Evolutionary conservation across 1,140 invertebrate genomes (phyloP), one percentile per base, ranked within the genome.

Genomic region (Eufriesea mexicana): DNA sequence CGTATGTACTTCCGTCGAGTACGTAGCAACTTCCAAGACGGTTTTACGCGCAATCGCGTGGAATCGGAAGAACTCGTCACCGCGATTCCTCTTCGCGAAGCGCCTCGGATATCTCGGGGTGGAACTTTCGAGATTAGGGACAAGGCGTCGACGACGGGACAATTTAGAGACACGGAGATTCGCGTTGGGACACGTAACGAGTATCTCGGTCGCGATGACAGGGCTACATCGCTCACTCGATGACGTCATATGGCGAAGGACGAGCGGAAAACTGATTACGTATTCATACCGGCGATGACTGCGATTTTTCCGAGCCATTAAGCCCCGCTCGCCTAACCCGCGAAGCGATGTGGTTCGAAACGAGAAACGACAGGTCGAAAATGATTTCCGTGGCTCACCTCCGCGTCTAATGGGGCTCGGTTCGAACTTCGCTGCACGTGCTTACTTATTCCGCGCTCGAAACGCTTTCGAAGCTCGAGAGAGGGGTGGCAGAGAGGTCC

Each of bases 271-370:
- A 90, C 91, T 93, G 90, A 92, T 94, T 94, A 93, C 79, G 87
- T 92, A 94, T 94, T 94, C 93, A 93, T 93, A 89, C 89, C 86
- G 77, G 86, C 88, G 90, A 93, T 93, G 93, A 92, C 90, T 93
- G 89, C 88, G 92, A 93, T 93, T 92, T 93, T 94, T 94, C 93
- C 93, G 75, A 90, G 86, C 93, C 93, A 94, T 94, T 94, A 94
- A 94, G 77, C 80, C 20, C 64, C 62, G 49, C 81, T 77, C 67
- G 85, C 79, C 89, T 85, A 86, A 78, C 84, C 83, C 89, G 85
- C 87, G 90, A 91, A 94, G 84, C 87, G 90, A 94, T 94, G 92
- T 93, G 84, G 88, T 79, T 91, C 47, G 57, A 91, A 93, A 93
- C 85, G 82, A 82, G 89, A 77, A 84, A 91, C 86, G 93, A 94